phyloP scores from a whole-genome alignment of 1,140 invertebrate genomes.

The Tetramorium alpestre region DNA sequence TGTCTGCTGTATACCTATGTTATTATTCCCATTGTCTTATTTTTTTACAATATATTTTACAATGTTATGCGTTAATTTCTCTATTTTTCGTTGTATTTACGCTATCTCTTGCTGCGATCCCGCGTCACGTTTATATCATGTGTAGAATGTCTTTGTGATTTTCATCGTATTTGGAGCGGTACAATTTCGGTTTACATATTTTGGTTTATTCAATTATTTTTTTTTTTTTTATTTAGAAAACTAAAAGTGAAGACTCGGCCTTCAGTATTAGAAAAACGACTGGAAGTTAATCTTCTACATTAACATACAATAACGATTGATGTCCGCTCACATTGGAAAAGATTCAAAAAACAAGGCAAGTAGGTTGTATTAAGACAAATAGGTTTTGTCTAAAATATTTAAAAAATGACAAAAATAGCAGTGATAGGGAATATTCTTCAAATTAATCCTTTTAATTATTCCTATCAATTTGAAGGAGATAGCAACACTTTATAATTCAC shows the following conservation, averaged over 20 bases:
- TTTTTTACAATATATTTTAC: background rate
- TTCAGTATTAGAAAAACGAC: background rate
- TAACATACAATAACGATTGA: conserved; percentile 7
- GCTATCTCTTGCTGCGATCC: background rate
- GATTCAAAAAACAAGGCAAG: background rate
- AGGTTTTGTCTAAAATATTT: background rate
- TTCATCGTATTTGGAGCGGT: background rate
- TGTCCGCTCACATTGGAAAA: background rate
- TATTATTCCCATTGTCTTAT: background rate
- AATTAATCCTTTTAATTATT: background rate
- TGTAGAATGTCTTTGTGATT: conserved; percentile 1
- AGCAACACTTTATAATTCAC: background rate
- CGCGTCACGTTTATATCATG: conserved; percentile 2
- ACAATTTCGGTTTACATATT: background rate
- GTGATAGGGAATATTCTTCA: background rate
- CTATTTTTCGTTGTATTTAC: background rate
- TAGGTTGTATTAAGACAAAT: background rate
- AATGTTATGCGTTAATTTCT: background rate
- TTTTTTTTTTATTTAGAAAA: conserved; percentile 34
- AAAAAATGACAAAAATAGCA: background rate
- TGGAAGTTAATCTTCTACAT: conserved; percentile 8
- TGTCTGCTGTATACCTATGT: background rate
- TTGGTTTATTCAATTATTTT: background rate
- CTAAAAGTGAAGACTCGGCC: conserved; percentile 1
- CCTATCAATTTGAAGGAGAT: background rate